These are phyloP conservation scores for Psittacula echo DNA, from an alignment of 2,797 vertebrate species.

Conservation along the genomic window DNA sequence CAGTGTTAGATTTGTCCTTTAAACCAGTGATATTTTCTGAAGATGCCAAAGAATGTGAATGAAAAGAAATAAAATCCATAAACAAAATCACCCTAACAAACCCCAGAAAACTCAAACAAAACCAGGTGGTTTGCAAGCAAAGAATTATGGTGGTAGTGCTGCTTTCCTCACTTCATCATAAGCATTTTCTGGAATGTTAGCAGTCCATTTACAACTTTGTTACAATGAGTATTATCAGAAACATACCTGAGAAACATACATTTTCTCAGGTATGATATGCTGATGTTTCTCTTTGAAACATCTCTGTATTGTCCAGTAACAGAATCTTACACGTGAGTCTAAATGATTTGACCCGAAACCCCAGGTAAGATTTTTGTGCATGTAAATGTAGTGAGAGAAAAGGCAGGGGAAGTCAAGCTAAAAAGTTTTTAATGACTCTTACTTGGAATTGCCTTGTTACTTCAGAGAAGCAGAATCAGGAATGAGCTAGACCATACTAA, in stretches of 20 bases:
- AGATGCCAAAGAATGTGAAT: not conserved
- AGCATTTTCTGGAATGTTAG: not conserved
- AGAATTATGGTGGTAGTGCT: not conserved
- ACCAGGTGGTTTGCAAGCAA: not conserved
- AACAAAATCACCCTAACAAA: not conserved
- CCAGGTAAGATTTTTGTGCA: not conserved
- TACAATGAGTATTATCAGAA: not conserved
- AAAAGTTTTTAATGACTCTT: not conserved
- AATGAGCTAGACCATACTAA: not conserved
- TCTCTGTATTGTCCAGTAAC: not conserved
- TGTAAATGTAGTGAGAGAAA: not conserved
- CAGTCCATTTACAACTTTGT: not conserved
- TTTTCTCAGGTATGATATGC: not conserved
- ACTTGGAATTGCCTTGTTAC: not conserved
- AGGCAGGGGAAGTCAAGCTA: not conserved
- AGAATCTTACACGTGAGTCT: not conserved
- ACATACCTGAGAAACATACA: not conserved
- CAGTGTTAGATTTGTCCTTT: not conserved
- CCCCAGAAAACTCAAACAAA: not conserved
- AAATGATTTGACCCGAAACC: not conserved
- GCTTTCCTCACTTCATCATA: conserved; percentile 6
- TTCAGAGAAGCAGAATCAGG: not conserved
- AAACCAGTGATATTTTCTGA: not conserved
- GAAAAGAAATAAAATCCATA: not conserved
- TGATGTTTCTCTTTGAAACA: not conserved